A percentile compares a stretch with the other conserved stretches of the same genome.
These are phyloP conservation scores for Bombus breviceps DNA, from an alignment of 1,140 invertebrate genomes.

Conservation along the genomic window DNA sequence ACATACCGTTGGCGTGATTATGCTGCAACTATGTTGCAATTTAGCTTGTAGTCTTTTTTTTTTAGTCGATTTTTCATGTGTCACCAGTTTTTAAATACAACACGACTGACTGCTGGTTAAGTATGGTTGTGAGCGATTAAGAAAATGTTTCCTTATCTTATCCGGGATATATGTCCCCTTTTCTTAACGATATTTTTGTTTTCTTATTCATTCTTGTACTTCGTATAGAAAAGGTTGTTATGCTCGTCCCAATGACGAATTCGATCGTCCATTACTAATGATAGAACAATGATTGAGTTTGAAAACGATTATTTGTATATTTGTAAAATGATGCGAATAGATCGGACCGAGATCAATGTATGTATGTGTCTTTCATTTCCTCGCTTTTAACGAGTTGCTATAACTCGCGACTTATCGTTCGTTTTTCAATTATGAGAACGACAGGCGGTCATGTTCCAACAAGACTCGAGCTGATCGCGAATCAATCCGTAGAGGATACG, in stretches of 20 bases:
- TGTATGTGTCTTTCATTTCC: constrained; percentile 59
- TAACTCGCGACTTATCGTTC: not conserved
- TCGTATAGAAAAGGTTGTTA: constrained; percentile 64
- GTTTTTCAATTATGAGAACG: not conserved
- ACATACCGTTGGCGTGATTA: constrained; percentile 39
- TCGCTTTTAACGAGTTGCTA: constrained; percentile 8
- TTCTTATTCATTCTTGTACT: constrained; percentile 44
- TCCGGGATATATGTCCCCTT: constrained; percentile 33
- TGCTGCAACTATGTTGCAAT: constrained; percentile 61
- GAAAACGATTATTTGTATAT: constrained; percentile 69
- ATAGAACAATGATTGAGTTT: constrained; percentile 50
- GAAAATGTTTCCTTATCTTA: constrained; percentile 15
- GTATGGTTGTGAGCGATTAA: constrained; percentile 76
- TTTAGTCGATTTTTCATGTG: constrained; percentile 63
- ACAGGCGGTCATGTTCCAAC: constrained; percentile 10
- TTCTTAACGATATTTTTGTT: constrained; percentile 57
- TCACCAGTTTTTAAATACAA: constrained; percentile 70
- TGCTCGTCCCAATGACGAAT: constrained; percentile 22
- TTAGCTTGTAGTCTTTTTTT: constrained; percentile 61
- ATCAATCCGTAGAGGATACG: not conserved
- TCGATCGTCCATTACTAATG: not conserved
- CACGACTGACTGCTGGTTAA: constrained; percentile 79
- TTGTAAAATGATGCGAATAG: constrained; percentile 70
- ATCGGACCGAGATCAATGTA: constrained; percentile 62
- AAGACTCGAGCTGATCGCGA: constrained; percentile 13